These are phyloP conservation scores for Cinara cedri DNA, from an alignment of 2,888 invertebrate genomes.

Conservation along the genomic window DNA sequence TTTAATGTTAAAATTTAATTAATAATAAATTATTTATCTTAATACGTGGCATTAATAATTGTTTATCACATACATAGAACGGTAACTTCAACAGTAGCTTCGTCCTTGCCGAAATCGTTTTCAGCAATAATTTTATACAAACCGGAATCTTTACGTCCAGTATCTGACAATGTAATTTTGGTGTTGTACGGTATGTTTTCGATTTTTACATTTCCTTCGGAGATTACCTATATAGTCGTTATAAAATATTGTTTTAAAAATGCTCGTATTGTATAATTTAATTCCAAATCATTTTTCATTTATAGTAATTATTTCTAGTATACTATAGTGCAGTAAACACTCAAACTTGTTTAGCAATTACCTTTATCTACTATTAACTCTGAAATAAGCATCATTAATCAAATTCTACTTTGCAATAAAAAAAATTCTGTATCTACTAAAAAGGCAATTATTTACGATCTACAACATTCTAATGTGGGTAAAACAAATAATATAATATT, in stretches of 20 bases:
- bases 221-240: slow-evolving; percentile 65
- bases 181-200: slow-evolving; percentile 90
- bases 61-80: slow-evolving; percentile 69
- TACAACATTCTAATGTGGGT: slow-evolving; percentile 12
- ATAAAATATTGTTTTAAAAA: slow-evolving; percentile 5
- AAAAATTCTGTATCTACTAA: neutral
- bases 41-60: too few species aligned
- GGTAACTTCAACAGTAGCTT: slow-evolving; percentile 91
- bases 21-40: too few species aligned
- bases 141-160: slow-evolving; percentile 84
- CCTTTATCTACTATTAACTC: slow-evolving; percentile 6
- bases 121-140: slow-evolving; percentile 87
- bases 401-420: slow-evolving; percentile 34
- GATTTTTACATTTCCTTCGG: slow-evolving; percentile 75
- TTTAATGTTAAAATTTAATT: neutral
- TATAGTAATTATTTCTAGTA: neutral
- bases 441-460: slow-evolving; percentile 14
- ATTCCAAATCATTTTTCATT: neutral
- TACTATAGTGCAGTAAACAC: neutral
- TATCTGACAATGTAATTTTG: slow-evolving; percentile 80
- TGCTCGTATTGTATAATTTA: neutral
- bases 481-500: slow-evolving; percentile 2
- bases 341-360: neutral
- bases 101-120: slow-evolving; percentile 90
- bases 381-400: slow-evolving; percentile 32